Evolutionary conservation across 2,113 vertebrate species (phyloP).

Genomic region (Sinosuthora webbiana): DNA sequence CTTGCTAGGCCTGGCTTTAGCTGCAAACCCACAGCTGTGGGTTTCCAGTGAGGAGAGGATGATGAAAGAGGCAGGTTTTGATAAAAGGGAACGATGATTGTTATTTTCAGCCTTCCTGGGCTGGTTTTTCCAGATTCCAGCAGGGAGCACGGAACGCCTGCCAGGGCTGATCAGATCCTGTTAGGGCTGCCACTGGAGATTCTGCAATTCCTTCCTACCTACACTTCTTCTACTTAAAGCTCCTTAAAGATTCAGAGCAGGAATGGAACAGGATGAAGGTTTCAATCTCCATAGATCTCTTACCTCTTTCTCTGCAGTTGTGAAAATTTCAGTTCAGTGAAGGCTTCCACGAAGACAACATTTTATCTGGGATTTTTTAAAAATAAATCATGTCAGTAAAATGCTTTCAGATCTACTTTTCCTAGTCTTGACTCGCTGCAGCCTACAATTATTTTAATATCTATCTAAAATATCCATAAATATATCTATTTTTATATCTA

Average conservation of each 20-base stretch:
- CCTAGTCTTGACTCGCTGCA: neutral
- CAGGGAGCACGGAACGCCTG: neutral
- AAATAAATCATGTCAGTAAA: neutral
- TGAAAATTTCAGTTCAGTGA: neutral
- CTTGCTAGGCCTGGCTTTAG: neutral
- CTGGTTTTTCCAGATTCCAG: conserved; percentile 15
- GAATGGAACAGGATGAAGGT: neutral
- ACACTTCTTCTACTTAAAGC: neutral
- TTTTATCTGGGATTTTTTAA: neutral
- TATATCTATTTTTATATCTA: too few relatives aligned
- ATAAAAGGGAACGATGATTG: neutral
- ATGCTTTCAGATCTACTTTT: neutral
- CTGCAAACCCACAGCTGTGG: neutral
- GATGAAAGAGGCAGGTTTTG: neutral
- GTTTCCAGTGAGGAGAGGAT: neutral
- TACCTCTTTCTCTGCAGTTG: neutral
- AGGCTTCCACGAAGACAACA: neutral
- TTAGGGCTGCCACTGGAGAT: neutral
- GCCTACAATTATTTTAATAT: neutral
- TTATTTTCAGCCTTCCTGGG: neutral
- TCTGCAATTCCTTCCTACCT: neutral
- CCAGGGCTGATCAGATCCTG: neutral
- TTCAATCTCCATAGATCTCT: neutral
- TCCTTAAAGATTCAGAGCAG: neutral
- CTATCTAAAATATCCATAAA: too few relatives aligned